Conservation (phyloP, 2,888 invertebrate species). For the Heliothis peltigera region DNA sequence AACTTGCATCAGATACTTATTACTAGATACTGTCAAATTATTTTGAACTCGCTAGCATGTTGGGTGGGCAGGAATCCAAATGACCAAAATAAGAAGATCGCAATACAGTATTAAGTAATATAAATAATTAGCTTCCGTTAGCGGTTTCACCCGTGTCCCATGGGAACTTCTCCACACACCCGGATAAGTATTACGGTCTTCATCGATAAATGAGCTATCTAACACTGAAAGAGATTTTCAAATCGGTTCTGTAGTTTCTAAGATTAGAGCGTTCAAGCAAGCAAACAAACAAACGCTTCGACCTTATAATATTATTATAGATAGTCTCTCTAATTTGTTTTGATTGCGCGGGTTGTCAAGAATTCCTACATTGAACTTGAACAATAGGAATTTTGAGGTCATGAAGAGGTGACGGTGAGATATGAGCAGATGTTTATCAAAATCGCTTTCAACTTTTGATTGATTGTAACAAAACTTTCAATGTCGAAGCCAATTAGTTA, state of each 20-base stretch:
- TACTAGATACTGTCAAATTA: conserved; percentile 46
- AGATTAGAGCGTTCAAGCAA: too few relatives aligned
- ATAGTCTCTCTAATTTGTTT: conserved; percentile 22
- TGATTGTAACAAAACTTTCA: conserved; percentile 46
- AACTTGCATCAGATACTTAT: conserved; percentile 26
- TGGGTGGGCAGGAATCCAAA: conserved; percentile 55
- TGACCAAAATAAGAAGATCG: conserved; percentile 19
- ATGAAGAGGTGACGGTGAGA: conserved; percentile 32
- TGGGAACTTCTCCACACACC: too few relatives aligned
- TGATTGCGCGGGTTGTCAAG: conserved; percentile 23
- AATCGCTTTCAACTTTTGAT: conserved; percentile 34
- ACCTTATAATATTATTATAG: too few relatives aligned
- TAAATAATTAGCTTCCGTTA: too few relatives aligned
- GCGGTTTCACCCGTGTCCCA: too few relatives aligned
- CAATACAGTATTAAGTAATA: conserved; percentile 18
- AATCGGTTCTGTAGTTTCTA: too few relatives aligned
- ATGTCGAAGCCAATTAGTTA: conserved; percentile 46
- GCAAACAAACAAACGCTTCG: too few relatives aligned
- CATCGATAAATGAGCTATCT: too few relatives aligned
- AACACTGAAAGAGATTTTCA: too few relatives aligned
- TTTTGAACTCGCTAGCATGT: conserved; percentile 47
- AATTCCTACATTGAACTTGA: conserved; percentile 45
- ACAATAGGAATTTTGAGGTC: conserved; percentile 45
- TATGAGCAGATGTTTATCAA: conserved; percentile 45
- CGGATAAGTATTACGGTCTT: too few relatives aligned